Percentiles rank a stretch among this genome's conserved stretches.
phyloP scores from a whole-genome alignment of 2,797 vertebrate genomes.

The Triplophysa yarkandensis region DNA sequence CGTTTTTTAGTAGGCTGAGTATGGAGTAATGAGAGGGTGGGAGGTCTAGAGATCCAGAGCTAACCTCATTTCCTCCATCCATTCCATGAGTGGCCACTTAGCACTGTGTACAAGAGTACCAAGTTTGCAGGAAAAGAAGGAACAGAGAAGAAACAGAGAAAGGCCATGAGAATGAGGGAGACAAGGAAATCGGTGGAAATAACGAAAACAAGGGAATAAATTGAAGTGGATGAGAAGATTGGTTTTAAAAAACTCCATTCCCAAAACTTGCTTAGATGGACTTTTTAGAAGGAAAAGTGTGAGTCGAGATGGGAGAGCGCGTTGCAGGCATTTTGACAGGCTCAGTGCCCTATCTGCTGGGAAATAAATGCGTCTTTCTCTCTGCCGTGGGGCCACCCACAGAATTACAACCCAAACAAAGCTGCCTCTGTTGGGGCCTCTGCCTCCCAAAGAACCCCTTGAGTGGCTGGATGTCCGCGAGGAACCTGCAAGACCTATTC shows the following conservation, averaged over 20 bases:
- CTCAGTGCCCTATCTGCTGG: conserved; percentile 76
- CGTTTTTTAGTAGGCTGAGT: conserved; percentile 29
- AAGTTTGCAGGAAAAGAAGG: conserved; percentile 38
- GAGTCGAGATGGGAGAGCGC: conserved; percentile 46
- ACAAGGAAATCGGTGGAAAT: conserved; percentile 45
- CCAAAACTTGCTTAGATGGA: conserved; percentile 39
- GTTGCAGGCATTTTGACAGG: conserved; percentile 36
- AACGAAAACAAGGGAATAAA: conserved; percentile 31
- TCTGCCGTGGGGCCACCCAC: conserved; percentile 80
- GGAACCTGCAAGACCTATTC: conserved; percentile 82
- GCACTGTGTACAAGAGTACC: conserved; percentile 32
- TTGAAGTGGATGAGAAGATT: conserved; percentile 42
- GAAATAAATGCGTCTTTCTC: conserved; percentile 82
- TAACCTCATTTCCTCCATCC: conserved; percentile 54
- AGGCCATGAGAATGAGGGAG: conserved; percentile 5
- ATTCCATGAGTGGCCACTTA: conserved; percentile 56
- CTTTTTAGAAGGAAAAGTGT: conserved; percentile 45
- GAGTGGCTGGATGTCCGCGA: conserved; percentile 80
- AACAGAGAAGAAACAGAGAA: conserved; percentile 14
- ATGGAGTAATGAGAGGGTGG: conserved; percentile 43
- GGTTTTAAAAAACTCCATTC: conserved; percentile 47
- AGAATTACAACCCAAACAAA: conserved; percentile 82
- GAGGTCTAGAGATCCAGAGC: conserved; percentile 43
- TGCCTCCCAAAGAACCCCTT: conserved; percentile 61
- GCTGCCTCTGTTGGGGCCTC: conserved; percentile 70